Base-by-base conservation (phyloP, 2,113 vertebrate genomes). In the Physeter macrocephalus region DNA sequence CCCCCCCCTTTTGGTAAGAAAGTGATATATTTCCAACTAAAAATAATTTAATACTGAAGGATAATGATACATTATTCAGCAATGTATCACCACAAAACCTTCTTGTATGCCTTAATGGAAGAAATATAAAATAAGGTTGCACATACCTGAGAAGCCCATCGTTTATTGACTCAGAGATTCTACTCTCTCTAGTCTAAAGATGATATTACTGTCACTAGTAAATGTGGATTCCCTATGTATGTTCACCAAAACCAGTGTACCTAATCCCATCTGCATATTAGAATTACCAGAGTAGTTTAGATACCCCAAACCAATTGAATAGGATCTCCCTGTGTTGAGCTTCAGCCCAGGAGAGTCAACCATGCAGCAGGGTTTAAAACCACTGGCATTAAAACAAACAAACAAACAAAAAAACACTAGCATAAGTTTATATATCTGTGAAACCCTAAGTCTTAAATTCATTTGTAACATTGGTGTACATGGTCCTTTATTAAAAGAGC, bases 401-500 rank as follows among this genome's bases (percentile, higher is more conserved):
- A 3, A 49, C 3, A 17, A 52, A 15, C 1, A 17, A 52, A 6
- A 17, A 5, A 17, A 92, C 52, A 67, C 25, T 90, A 54, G 34
- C 27, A 36, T 72, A 94, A 46, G 71, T 88, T 96, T 96, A 78
- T 82, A 78, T 74, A 61, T 94, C 75, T 90, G 12, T 94, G 54
- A 93, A 94, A 94, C 3, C 21, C 39, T 69, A n/a, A 54, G 57
- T 18, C 34, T 92, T 93, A 87, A 95, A 95, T 91, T 92, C 61
- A 82, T 80, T 92, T 95, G 61, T 82, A 82, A 90, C 49, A 72
- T 92, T 97, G 88, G 88, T 34, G 59, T 96, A 75, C 18, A 88
- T 85, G 36, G n/a, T 17, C 20, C 43, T 91, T 94, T 95, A 96
- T 95, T 97, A 83, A 88, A 93, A 83, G 59, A 95, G 67, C 34